These are phyloP conservation scores for Umimayanthus kanabou DNA, from an alignment of 92 coral and sea anemone species.

Conservation along the genomic window DNA sequence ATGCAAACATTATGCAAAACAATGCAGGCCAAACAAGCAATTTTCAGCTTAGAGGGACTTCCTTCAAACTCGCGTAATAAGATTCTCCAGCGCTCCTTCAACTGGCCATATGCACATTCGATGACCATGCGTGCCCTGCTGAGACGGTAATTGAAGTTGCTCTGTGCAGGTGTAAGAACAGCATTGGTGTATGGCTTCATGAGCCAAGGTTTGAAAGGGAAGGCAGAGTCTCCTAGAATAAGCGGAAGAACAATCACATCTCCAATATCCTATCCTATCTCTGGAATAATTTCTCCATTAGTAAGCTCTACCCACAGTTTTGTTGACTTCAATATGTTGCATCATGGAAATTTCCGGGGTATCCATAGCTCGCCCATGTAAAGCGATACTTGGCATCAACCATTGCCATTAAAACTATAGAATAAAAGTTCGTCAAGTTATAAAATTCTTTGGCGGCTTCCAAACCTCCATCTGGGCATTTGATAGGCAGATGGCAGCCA, in stretches of 20 bases:
- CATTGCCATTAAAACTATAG: constrained; percentile 26
- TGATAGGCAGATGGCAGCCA: too few relatives aligned
- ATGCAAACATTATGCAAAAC: constrained; percentile 30
- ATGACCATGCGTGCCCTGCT: constrained; percentile 35
- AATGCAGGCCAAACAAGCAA: constrained; percentile 27
- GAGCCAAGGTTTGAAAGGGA: constrained; percentile 31
- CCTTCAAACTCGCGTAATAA: constrained; percentile 31
- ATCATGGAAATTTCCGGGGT: constrained; percentile 30
- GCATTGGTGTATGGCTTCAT: constrained; percentile 48
- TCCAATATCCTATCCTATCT: constrained; percentile 30
- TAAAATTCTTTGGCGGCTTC: too few relatives aligned
- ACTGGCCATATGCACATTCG: constrained; percentile 30
- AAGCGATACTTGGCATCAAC: constrained; percentile 14
- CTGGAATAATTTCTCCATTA: constrained; percentile 18
- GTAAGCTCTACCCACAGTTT: constrained; percentile 18
- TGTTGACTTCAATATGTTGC: constrained; percentile 15
- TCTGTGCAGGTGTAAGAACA: constrained; percentile 38
- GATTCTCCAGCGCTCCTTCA: constrained; percentile 37
- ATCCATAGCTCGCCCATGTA: constrained; percentile 18
- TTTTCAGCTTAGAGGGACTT: not conserved
- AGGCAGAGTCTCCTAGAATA: constrained; percentile 41
- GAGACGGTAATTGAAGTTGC: constrained; percentile 37
- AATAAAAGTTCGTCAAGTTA: constrained; percentile 6
- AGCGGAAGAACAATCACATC: constrained; percentile 31
- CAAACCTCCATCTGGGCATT: too few relatives aligned